Percentiles rank a stretch among this genome's conserved stretches.
Conservation (phyloP, 2,888 invertebrate species). For the Oscheius sp. region DNA sequence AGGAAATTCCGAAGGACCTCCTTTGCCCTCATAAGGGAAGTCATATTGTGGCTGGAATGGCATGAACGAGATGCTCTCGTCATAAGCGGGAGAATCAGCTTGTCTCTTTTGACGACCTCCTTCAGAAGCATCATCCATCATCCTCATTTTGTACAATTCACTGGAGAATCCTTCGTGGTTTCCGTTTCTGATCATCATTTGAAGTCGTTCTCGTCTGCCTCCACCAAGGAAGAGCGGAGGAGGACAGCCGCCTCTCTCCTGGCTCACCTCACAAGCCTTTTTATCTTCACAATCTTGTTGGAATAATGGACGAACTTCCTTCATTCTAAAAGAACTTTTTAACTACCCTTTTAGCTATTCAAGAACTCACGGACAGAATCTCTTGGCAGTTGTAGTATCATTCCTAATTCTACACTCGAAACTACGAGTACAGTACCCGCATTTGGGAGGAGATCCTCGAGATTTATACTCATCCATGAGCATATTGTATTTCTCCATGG, state of each 20-base stretch:
- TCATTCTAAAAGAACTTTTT: slow-evolving; percentile 9
- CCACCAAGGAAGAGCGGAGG: slow-evolving; percentile 28
- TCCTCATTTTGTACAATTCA: slow-evolving; percentile 23
- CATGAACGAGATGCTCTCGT: slow-evolving; percentile 3
- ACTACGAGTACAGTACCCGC: slow-evolving; percentile 23
- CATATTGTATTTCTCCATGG: slow-evolving; percentile 26
- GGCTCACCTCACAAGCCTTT: slow-evolving; percentile 26
- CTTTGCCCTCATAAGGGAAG: slow-evolving; percentile 14
- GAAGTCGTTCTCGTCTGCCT: background rate
- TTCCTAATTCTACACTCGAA: slow-evolving; percentile 32
- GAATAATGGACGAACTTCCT: slow-evolving; percentile 28
- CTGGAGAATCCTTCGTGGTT: slow-evolving; percentile 23
- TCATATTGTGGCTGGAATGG: slow-evolving; percentile 11
- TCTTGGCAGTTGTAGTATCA: background rate
- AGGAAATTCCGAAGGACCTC: background rate
- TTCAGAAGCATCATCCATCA: slow-evolving; percentile 8
- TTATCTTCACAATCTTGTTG: slow-evolving; percentile 26
- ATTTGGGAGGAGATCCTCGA: slow-evolving; percentile 30
- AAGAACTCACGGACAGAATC: slow-evolving; percentile 24
- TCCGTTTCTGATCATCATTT: slow-evolving; percentile 22
- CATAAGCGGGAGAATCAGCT: background rate
- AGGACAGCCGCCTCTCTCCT: slow-evolving; percentile 31
- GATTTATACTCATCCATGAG: slow-evolving; percentile 22
- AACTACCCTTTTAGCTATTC: background rate
- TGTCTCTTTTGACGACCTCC: slow-evolving; percentile 23